These are phyloP conservation scores for Drosophila kokeensis DNA, from an alignment of 2,888 invertebrate species.

Conservation along the genomic window DNA sequence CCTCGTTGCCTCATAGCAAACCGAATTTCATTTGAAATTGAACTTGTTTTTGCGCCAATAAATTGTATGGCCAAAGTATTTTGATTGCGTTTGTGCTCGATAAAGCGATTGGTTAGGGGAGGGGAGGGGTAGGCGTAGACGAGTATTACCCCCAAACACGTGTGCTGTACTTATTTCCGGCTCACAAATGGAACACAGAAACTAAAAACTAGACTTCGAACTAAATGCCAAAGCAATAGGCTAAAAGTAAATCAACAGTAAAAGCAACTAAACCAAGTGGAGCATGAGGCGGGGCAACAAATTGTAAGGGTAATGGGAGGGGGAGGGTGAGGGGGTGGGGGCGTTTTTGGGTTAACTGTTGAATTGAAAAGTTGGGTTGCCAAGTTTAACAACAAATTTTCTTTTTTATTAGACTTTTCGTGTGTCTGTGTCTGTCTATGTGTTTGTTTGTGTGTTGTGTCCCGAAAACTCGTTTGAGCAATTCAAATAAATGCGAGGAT, in stretches of 20 bases:
- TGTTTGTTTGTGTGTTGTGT: conserved; percentile 32
- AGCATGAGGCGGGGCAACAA: conserved; percentile 21
- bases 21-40: conserved; percentile 79
- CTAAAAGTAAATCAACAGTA: conserved; percentile 76
- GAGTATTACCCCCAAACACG: conserved; percentile 44
- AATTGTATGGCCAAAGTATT: conserved; percentile 79
- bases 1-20: conserved; percentile 33
- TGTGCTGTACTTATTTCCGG: conserved; percentile 77
- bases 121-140: background rate
- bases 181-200: conserved; percentile 65
- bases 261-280: conserved; percentile 57
- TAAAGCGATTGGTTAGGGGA: background rate
- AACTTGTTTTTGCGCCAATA: conserved; percentile 81
- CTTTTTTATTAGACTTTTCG: conserved; percentile 34
- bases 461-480: conserved; percentile 65
- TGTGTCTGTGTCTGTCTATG: conserved; percentile 15
- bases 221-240: conserved; percentile 77
- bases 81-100: conserved; percentile 67
- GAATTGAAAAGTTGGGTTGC: conserved; percentile 42
- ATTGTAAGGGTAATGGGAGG: background rate
- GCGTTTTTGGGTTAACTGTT: conserved; percentile 17
- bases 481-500: conserved; percentile 75
- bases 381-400: conserved; percentile 66
- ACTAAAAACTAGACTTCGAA: conserved; percentile 68
- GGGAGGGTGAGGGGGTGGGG: too few species aligned